Percentiles rank a stretch among this genome's conserved stretches.
These are phyloP conservation scores for Argynnis bischoffii DNA, from an alignment of 2,888 invertebrate species.

Conservation along the genomic window DNA sequence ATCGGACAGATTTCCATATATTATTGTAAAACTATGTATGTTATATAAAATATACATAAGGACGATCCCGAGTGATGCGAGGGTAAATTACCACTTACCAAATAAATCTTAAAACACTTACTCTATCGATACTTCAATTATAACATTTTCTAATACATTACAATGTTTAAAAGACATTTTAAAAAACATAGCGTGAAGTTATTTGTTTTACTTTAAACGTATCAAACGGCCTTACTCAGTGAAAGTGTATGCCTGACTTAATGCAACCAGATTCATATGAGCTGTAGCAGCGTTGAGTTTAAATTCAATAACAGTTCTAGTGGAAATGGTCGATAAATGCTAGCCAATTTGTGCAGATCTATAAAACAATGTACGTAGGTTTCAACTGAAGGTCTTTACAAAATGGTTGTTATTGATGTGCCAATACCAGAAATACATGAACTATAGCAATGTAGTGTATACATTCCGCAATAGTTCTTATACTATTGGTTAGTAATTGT, in stretches of 20 bases:
- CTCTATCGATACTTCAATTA: not conserved
- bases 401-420: not conserved
- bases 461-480: too few relatives aligned
- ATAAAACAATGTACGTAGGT: not conserved
- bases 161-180: not conserved
- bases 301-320: conserved; percentile 8
- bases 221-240: conserved; percentile 36
- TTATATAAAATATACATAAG: too few relatives aligned
- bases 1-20: too few relatives aligned
- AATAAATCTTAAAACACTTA: too few relatives aligned
- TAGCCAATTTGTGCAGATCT: conserved; percentile 12
- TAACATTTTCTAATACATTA: not conserved
- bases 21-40: too few relatives aligned
- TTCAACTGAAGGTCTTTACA: not conserved
- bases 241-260: conserved; percentile 31
- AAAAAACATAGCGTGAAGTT: conserved; percentile 31
- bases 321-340: conserved; percentile 3
- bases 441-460: too few relatives aligned
- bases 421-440: not conserved
- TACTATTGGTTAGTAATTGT: too few relatives aligned
- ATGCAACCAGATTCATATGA: conserved; percentile 25
- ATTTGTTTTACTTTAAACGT: conserved; percentile 26
- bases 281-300: not conserved
- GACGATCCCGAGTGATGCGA: too few relatives aligned
- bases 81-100: too few relatives aligned